These are phyloP conservation scores for Flexamia atlantica DNA, from an alignment of 2,888 invertebrate genomes.

Conservation along the genomic window DNA sequence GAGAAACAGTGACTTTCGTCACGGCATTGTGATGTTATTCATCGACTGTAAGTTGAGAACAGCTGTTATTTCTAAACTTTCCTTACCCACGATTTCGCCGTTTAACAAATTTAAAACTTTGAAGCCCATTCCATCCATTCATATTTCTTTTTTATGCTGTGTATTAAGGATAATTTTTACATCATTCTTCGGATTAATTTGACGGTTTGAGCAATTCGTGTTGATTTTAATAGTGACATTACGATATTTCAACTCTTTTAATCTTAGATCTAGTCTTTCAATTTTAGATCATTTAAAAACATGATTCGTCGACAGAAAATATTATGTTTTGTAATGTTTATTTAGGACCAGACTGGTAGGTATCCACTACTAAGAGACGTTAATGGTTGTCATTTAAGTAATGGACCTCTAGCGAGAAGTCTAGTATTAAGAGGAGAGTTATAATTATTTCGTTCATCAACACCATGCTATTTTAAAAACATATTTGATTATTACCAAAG, in stretches of 20 bases:
- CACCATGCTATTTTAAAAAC: no score
- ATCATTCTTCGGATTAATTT: no score
- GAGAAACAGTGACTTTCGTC: background rate
- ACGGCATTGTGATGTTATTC: slow-evolving; percentile 39
- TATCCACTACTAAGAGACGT: slow-evolving; percentile 5
- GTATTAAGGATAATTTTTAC: background rate
- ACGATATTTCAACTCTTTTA: no score
- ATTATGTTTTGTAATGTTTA: no score
- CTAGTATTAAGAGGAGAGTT: background rate
- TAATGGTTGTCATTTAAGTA: background rate
- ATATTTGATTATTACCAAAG: no score
- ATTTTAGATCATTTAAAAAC: no score
- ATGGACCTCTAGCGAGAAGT: background rate
- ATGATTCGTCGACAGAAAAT: no score
- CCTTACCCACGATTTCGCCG: slow-evolving; percentile 34
- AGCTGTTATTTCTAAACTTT: slow-evolving; percentile 39
- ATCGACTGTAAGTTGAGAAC: slow-evolving; percentile 41
- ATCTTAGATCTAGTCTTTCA: no score
- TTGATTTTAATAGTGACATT: no score
- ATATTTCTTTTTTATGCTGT: background rate
- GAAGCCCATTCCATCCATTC: background rate
- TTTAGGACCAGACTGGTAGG: background rate
- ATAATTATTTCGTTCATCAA: background rate
- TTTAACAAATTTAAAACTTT: slow-evolving; percentile 40
- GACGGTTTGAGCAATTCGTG: no score